phyloP scores from a whole-genome alignment of 1,140 invertebrate genomes.

The Caerostris extrusa region DNA sequence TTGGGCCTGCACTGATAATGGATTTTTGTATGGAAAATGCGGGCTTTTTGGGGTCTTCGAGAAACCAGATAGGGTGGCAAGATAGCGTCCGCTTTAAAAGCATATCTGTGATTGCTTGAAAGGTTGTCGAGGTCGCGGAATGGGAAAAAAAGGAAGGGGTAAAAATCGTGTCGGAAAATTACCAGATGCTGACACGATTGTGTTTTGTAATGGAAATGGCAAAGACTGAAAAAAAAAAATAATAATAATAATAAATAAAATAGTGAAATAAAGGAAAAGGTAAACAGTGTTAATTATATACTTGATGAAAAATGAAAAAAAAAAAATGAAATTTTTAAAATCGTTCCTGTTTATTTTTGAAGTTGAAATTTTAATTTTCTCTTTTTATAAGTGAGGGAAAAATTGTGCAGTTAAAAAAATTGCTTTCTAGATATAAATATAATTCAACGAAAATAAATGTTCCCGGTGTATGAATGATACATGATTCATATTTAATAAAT shows the following conservation, averaged over 20 bases:
- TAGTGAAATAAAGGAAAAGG: not conserved
- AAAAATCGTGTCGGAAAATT: slow-evolving; percentile 21
- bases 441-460: too few relatives aligned
- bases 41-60: slow-evolving; percentile 33
- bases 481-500: too few relatives aligned
- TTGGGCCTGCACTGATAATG: slow-evolving; percentile 22
- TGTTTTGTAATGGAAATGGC: slow-evolving; percentile 5
- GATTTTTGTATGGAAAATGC: slow-evolving; percentile 38
- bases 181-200: slow-evolving; percentile 13
- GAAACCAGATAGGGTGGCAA: slow-evolving; percentile 13
- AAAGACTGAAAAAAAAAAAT: not conserved
- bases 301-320: not conserved
- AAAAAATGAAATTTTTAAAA: not conserved
- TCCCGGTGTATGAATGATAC: too few relatives aligned
- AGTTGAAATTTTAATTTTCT: not conserved
- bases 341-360: not conserved
- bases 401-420: too few relatives aligned
- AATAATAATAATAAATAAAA: not conserved
- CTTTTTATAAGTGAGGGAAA: too few relatives aligned
- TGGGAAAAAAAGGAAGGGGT: not conserved
- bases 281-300: not conserved
- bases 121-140: slow-evolving; percentile 14
- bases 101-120: slow-evolving; percentile 7
- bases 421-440: too few relatives aligned
- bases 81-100: slow-evolving; percentile 14